Conservation (phyloP, 1,140 invertebrate species). For the Brachionus calyciflorus region DNA sequence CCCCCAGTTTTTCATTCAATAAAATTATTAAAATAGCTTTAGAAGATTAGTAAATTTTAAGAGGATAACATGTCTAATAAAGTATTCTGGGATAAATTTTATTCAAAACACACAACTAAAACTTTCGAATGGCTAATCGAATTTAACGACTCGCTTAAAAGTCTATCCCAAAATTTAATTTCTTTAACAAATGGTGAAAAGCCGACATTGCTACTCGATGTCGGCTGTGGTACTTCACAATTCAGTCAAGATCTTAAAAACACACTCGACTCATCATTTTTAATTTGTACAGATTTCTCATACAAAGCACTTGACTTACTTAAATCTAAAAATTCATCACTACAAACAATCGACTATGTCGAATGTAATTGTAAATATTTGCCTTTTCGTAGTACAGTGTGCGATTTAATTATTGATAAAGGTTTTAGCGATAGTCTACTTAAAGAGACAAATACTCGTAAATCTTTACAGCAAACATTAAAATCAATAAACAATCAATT, state of each 20-base stretch:
- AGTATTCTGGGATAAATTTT: conserved; percentile 29
- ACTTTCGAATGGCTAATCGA: conserved; percentile 42
- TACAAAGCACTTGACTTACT: conserved; percentile 29
- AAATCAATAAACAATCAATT: conserved; percentile 49
- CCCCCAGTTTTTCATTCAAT: too few relatives aligned
- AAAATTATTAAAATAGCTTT: too few relatives aligned
- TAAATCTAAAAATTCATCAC: neutral
- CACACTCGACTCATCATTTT: neutral
- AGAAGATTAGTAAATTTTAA: neutral
- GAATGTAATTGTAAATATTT: conserved; percentile 48
- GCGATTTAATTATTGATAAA: conserved; percentile 51
- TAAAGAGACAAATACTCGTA: conserved; percentile 48
- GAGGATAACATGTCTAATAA: conserved; percentile 22
- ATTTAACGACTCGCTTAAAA: neutral
- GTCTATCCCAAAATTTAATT: neutral
- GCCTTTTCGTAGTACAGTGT: conserved; percentile 48
- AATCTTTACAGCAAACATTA: conserved; percentile 40
- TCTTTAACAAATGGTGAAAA: neutral
- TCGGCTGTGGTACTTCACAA: conserved; percentile 23
- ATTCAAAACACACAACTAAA: neutral
- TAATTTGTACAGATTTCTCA: conserved; percentile 27
- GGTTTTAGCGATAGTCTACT: conserved; percentile 53
- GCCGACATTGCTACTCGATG: neutral
- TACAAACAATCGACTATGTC: neutral
- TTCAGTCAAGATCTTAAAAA: conserved; percentile 5